Evolutionary conservation across 2,113 vertebrate species (phyloP), one percentile per base, ranked within the genome.

Genomic region (Chrysemys picta): DNA sequence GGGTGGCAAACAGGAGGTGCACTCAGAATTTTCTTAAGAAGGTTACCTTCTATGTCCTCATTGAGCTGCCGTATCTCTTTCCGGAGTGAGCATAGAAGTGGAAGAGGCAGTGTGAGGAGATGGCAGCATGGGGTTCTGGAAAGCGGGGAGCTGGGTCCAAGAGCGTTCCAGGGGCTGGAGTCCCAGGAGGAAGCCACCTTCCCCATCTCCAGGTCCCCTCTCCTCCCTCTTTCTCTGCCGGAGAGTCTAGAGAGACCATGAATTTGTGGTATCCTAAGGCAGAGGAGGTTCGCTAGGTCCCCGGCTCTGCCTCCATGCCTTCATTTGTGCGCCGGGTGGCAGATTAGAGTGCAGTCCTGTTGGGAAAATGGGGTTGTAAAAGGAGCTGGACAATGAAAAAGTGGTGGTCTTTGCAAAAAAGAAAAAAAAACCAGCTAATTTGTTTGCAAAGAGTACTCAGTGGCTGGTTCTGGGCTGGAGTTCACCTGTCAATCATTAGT

Each of bases 311-410:
- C 65, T n/a, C 65, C 19, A 9, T 22, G 59, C 65, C n/a, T 14
- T 69, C 62, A 35, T 38, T 59, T 22, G 9, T 3, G 21, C 5
- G 9, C 8, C 9, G 4, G 6, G n/a, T 80, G 6, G 50, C 35
- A 3, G 3, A 10, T 62, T 21, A 3, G 16, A 29, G 14, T 65
- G 50, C 16, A 2, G 38, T 22, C 42, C 52, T 57, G 7, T 1
- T 25, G 1, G 85, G 69, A 7, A 12, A 3, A 24, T 4, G 19
- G 12, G 38, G 0, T 0, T 17, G 21, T 1, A 24, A 50, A 75
- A 5, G 6, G 3, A 3, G 14, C 4, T 78, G 1, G 52, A 0
- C 59, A 93, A 45, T 47, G 78, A 6, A 0, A 47, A 54, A 19
- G 1, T 53, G 59, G 59, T 59, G 79, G 1, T 24, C 14, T 1